Evolutionary conservation across 2,797 vertebrate species (phyloP).

Genomic region (Eptatretus atami): DNA sequence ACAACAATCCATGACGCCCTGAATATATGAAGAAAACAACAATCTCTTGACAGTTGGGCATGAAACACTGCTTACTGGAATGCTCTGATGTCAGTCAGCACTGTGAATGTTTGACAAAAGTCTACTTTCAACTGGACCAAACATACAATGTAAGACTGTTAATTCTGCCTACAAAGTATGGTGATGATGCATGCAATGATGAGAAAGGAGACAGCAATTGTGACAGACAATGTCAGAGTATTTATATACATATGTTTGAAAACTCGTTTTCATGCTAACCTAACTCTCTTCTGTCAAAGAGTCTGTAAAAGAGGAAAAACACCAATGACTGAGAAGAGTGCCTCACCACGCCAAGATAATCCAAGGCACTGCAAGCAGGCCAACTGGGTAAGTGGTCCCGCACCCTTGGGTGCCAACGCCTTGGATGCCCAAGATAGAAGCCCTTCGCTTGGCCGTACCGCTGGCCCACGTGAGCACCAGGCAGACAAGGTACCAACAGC

Average conservation of each 20-base stretch:
- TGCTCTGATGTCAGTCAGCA: no score
- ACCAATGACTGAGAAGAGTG: background rate
- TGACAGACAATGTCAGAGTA: background rate
- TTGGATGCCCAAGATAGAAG: conserved; percentile 63
- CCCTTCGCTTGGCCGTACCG: conserved; percentile 37
- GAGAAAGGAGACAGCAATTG: background rate
- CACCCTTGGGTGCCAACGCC: conserved; percentile 65
- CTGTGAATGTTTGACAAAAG: no score
- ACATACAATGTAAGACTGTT: no score
- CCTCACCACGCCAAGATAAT: conserved; percentile 50
- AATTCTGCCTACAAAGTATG: background rate
- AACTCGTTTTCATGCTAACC: no score
- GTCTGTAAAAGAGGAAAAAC: no score
- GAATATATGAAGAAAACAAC: no score
- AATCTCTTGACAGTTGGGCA: no score
- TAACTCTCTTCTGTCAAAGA: no score
- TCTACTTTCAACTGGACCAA: no score
- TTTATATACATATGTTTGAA: no score
- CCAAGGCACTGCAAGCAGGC: conserved; percentile 80
- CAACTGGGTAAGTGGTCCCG: conserved; percentile 53
- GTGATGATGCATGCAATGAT: background rate
- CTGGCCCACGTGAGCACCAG: conserved; percentile 47
- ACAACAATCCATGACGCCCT: no score
- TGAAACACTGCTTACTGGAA: no score
- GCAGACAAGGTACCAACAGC: conserved; percentile 48